These are phyloP conservation scores for Orycteropus afer DNA, from an alignment of 2,113 vertebrate genomes.

Conservation along the genomic window DNA sequence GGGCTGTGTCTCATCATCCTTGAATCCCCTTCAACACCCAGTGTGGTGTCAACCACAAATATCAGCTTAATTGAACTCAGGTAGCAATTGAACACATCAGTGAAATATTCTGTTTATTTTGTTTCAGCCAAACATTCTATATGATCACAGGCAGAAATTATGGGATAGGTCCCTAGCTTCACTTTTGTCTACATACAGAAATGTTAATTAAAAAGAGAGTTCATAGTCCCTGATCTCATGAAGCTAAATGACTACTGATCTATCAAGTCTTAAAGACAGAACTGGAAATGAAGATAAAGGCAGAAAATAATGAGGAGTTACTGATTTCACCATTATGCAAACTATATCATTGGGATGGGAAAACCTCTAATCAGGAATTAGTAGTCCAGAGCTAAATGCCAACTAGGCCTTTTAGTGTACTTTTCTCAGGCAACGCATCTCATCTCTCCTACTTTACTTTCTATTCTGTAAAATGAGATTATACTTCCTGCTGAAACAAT, in stretches of 20 bases:
- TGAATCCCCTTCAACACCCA: neutral
- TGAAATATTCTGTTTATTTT: neutral
- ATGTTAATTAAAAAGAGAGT: neutral
- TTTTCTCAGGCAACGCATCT: neutral
- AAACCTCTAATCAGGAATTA: neutral
- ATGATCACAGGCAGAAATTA: neutral
- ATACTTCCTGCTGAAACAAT: conserved; percentile 58
- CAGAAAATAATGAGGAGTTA: neutral
- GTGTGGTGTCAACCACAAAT: neutral
- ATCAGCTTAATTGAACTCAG: neutral
- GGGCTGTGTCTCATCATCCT: neutral
- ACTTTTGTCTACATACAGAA: neutral
- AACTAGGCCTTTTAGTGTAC: neutral
- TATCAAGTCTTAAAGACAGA: conserved; percentile 12
- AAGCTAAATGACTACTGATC: neutral
- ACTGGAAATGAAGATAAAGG: conserved; percentile 15
- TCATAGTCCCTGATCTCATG: neutral
- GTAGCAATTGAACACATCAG: neutral
- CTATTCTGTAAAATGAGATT: conserved; percentile 54
- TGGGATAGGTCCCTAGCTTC: neutral
- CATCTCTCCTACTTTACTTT: conserved; percentile 35
- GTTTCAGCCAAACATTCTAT: neutral
- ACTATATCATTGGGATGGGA: neutral
- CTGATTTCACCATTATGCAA: neutral
- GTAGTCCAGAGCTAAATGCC: neutral